Evolutionary conservation across 2,113 vertebrate species (phyloP).

Genomic region (Salvelinus sp.): DNA sequence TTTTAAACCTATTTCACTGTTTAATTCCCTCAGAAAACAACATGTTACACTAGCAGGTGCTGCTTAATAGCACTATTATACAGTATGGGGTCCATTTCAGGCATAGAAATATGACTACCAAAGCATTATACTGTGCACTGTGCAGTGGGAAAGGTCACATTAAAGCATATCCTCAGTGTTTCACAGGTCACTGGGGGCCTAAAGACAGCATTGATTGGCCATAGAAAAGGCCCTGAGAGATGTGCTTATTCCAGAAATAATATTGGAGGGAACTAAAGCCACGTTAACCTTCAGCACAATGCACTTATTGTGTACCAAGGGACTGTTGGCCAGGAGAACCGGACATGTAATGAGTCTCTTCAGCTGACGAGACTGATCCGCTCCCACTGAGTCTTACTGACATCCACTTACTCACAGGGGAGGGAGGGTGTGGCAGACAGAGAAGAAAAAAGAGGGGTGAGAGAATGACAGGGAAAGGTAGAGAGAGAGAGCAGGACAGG

Average conservation of each 20-base stretch:
- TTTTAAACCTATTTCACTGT: not conserved
- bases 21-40: no score
- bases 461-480: not conserved
- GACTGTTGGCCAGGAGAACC: constrained; percentile 20
- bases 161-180: no score
- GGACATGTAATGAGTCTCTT: constrained; percentile 10
- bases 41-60: no score
- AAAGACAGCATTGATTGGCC: constrained; percentile 23
- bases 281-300: constrained; percentile 32
- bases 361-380: constrained; percentile 18
- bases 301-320: constrained; percentile 29
- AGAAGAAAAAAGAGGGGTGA: not conserved
- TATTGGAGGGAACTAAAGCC: not conserved
- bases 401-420: constrained; percentile 8
- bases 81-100: constrained; percentile 1
- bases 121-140: not conserved
- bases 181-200: constrained; percentile 13
- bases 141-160: no score
- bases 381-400: constrained; percentile 20
- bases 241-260: constrained; percentile 29
- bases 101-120: no score
- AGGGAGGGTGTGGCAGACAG: not conserved
- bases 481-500: constrained; percentile 13
- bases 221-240: constrained; percentile 22
- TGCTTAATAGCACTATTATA: not conserved